Evolutionary conservation across 2,797 vertebrate genomes (phyloP).

Genomic region (Cossypha caffra): DNA sequence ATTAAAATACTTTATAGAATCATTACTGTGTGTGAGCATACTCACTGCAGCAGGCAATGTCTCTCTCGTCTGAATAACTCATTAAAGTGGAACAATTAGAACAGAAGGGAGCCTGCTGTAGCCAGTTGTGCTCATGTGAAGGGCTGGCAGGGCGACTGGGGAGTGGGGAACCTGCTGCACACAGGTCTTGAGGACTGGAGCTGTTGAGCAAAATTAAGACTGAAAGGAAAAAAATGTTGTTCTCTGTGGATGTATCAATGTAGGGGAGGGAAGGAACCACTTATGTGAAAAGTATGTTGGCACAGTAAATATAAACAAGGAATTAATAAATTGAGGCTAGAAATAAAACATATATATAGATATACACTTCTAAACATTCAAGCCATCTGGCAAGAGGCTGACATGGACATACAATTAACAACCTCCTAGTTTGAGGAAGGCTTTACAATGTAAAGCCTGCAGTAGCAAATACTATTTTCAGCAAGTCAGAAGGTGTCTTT

Average conservation of each 20-base stretch:
- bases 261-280: neutral
- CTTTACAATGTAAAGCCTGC: neutral
- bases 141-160: neutral
- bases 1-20: neutral
- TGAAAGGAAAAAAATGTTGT: neutral
- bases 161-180: neutral
- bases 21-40: neutral
- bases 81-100: conserved; percentile 1
- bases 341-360: neutral
- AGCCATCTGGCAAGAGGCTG: neutral
- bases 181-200: neutral
- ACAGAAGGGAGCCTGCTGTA: neutral
- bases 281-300: neutral
- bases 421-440: neutral
- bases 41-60: neutral
- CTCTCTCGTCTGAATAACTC: neutral
- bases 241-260: neutral
- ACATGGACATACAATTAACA: neutral
- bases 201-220: neutral
- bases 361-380: neutral
- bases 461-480: neutral
- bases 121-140: neutral
- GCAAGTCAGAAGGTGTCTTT: neutral
- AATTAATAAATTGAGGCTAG: neutral
- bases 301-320: neutral